A percentile compares a stretch with the other conserved stretches of the same genome.
Evolutionary conservation across 1,140 invertebrate species (phyloP).

Genomic region (Sarcophaga bullata): DNA sequence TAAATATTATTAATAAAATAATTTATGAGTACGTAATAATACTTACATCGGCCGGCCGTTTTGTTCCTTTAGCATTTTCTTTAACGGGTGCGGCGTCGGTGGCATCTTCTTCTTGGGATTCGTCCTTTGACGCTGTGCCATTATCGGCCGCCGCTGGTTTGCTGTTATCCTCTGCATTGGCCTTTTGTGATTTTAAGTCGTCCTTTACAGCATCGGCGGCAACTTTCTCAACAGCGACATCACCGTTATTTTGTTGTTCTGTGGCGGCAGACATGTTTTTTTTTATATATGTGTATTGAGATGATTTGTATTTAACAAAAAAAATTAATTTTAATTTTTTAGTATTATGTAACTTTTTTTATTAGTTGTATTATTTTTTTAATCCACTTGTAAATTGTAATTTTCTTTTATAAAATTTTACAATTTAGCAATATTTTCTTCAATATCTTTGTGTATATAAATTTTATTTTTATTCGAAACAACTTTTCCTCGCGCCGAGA

Average conservation of each 20-base stretch:
- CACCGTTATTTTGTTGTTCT: constrained; percentile 65
- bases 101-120: constrained; percentile 48
- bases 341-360: constrained; percentile 44
- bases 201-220: constrained; percentile 58
- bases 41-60: constrained; percentile 64
- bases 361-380: constrained; percentile 24
- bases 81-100: constrained; percentile 56
- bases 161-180: constrained; percentile 57
- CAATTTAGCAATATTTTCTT: constrained; percentile 38
- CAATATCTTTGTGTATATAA: background rate
- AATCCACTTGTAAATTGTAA: constrained; percentile 37
- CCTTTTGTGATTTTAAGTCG: constrained; percentile 61
- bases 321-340: constrained; percentile 42
- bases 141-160: constrained; percentile 61
- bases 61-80: constrained; percentile 63
- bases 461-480: constrained; percentile 29
- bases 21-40: background rate
- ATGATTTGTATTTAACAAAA: constrained; percentile 41
- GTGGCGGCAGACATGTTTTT: constrained; percentile 60
- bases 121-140: constrained; percentile 61
- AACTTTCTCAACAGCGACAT: constrained; percentile 64
- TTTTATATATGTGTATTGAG: constrained; percentile 50
- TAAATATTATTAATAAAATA: background rate
- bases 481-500: constrained; percentile 49
- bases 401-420: constrained; percentile 41